phyloP scores from a whole-genome alignment of 2,888 invertebrate species.

The Pristionchus maxplancki region DNA sequence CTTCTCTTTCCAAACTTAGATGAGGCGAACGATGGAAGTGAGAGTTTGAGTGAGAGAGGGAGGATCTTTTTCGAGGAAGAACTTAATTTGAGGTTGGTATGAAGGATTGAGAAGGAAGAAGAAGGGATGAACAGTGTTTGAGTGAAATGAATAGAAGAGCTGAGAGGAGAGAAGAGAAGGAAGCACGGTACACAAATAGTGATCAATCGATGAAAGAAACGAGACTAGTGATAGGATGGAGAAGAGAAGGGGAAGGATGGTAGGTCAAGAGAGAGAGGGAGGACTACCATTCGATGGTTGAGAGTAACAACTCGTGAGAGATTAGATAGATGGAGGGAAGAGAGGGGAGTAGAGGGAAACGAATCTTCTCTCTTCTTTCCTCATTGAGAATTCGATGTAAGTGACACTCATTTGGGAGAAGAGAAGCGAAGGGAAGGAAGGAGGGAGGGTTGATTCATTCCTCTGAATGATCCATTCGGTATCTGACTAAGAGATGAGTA shows the following conservation, averaged over 20 bases:
- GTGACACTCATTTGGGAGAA: constrained; percentile 35
- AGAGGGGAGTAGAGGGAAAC: constrained; percentile 25
- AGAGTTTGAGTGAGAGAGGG: constrained; percentile 26
- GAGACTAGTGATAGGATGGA: constrained; percentile 27
- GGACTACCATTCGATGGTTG: background rate
- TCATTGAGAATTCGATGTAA: constrained; percentile 29
- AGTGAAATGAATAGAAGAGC: constrained; percentile 24
- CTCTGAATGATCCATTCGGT: background rate
- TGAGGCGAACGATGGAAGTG: background rate
- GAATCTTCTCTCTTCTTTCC: background rate
- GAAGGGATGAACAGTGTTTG: constrained; percentile 36
- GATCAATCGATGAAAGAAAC: constrained; percentile 47
- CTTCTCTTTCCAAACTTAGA: constrained; percentile 22
- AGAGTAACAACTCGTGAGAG: constrained; percentile 39
- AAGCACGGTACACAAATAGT: constrained; percentile 46
- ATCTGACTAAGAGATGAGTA: constrained; percentile 22
- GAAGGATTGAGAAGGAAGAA: constrained; percentile 4
- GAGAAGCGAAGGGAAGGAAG: background rate
- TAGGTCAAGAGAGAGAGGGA: background rate
- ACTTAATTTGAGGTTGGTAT: background rate
- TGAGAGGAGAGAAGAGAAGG: constrained; percentile 34
- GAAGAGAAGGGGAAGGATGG: constrained; percentile 7
- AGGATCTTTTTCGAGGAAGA: background rate
- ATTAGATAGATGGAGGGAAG: constrained; percentile 40
- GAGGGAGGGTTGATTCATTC: constrained; percentile 1